Evolutionary conservation across 2,888 invertebrate species (phyloP).

Genomic region (Acrobasis consociella): DNA sequence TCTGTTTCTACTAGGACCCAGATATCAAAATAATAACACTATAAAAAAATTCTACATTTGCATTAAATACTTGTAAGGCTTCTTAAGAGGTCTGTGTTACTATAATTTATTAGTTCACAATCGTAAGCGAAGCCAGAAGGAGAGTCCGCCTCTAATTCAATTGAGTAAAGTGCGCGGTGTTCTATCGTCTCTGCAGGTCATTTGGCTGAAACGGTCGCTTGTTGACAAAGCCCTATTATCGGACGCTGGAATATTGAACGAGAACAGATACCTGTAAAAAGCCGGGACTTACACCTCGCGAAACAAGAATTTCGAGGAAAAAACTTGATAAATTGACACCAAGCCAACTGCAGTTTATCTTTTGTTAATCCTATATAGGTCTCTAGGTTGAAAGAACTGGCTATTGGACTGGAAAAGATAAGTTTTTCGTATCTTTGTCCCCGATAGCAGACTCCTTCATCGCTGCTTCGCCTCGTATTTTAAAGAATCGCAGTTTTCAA

Average conservation of each 20-base stretch:
- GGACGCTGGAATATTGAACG: conserved; percentile 49
- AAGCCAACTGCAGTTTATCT: conserved; percentile 23
- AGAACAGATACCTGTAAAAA: conserved; percentile 25
- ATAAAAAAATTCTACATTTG: too few relatives aligned
- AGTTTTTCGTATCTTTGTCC: conserved; percentile 27
- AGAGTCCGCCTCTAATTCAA: conserved; percentile 71
- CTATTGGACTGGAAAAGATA: conserved; percentile 34
- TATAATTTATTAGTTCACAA: conserved; percentile 31
- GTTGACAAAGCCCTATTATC: conserved; percentile 61
- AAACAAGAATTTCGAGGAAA: conserved; percentile 13
- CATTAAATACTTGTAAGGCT: neutral
- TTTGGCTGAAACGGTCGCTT: conserved; percentile 73
- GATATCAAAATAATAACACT: too few relatives aligned
- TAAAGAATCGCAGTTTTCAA: conserved; percentile 18
- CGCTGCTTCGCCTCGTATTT: conserved; percentile 15
- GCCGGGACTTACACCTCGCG: neutral
- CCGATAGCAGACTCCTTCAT: conserved; percentile 8
- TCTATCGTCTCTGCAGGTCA: conserved; percentile 60
- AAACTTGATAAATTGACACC: conserved; percentile 21
- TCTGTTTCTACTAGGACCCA: neutral
- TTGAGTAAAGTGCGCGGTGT: conserved; percentile 72
- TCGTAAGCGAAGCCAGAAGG: conserved; percentile 49
- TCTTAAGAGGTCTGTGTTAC: neutral
- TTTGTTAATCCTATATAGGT: conserved; percentile 23
- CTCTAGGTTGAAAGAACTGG: conserved; percentile 26